Conservation (phyloP, 2,113 vertebrate genomes). For the Galemys pyrenaicus region DNA sequence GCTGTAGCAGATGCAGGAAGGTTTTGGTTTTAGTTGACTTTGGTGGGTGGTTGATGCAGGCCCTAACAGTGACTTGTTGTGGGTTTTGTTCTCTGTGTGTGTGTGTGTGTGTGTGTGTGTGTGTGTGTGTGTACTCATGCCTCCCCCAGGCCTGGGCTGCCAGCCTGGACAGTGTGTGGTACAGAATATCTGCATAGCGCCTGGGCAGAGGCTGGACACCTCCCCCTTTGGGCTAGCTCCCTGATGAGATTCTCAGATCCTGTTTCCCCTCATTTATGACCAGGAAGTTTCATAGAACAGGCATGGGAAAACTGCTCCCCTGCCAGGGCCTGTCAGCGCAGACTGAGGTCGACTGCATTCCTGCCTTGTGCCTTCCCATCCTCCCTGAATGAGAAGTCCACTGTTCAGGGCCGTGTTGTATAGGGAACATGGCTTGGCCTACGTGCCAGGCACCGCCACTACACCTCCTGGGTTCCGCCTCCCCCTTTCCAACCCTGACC, state of each 20-base stretch:
- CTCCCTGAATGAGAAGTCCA: not conserved
- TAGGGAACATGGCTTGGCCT: not conserved
- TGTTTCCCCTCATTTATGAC: constrained; percentile 70
- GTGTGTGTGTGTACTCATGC: not conserved
- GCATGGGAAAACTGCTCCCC: constrained; percentile 70
- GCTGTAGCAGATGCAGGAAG: not conserved
- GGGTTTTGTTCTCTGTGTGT: not conserved
- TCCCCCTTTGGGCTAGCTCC: constrained; percentile 38
- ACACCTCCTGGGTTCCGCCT: too few species aligned
- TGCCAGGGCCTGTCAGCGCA: constrained; percentile 47
- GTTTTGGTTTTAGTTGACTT: not conserved
- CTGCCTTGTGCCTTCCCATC: not conserved
- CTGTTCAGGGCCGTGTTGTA: not conserved
- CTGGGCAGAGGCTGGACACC: constrained; percentile 24
- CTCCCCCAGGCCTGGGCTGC: not conserved
- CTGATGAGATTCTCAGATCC: constrained; percentile 78
- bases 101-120: not conserved
- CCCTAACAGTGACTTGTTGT: not conserved
- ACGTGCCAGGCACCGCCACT: too few species aligned
- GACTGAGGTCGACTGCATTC: not conserved
- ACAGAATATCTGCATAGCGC: constrained; percentile 25
- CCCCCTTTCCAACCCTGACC: too few species aligned
- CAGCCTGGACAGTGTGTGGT: not conserved
- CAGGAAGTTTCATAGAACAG: constrained; percentile 56
- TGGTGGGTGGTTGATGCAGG: not conserved